Evolutionary conservation across 2,113 vertebrate genomes (phyloP).

Genomic region (Antigone vipio): DNA sequence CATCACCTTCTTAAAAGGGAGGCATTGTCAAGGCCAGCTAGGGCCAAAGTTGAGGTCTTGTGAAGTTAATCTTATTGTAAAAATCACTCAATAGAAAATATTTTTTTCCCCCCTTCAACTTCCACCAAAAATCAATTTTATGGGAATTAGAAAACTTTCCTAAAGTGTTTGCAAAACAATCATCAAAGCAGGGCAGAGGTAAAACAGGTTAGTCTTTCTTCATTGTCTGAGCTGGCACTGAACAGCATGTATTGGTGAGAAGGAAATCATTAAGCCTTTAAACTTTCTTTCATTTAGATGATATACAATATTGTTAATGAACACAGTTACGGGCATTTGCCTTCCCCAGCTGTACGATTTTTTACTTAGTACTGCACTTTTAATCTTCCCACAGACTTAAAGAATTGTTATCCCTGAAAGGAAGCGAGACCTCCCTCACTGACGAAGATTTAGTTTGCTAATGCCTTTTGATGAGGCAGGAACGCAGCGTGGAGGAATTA

Average conservation of each 20-base stretch:
- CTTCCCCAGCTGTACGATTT: conserved; percentile 33
- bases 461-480: conserved; percentile 23
- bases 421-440: conserved; percentile 22
- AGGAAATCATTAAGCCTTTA: conserved; percentile 46
- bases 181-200: not conserved
- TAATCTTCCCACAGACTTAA: conserved; percentile 55
- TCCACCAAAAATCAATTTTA: conserved; percentile 43
- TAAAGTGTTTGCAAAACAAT: conserved; percentile 47
- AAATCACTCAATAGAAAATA: conserved; percentile 28
- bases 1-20: conserved; percentile 45
- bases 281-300: conserved; percentile 43
- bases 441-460: conserved; percentile 42
- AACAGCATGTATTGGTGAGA: not conserved
- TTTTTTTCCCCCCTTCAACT: not conserved
- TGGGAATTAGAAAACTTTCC: conserved; percentile 41
- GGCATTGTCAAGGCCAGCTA: conserved; percentile 45
- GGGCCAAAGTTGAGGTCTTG: conserved; percentile 47
- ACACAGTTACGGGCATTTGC: not conserved
- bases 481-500: not conserved
- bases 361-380: conserved; percentile 32
- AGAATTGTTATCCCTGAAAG: conserved; percentile 41
- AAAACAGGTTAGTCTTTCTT: conserved; percentile 33
- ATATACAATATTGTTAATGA: conserved; percentile 43
- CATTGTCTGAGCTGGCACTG: not conserved
- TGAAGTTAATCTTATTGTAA: conserved; percentile 56